Evolutionary conservation across 2,888 invertebrate genomes (phyloP), one percentile per base, ranked within the genome.

Genomic region (Ditylenchus weischeri): DNA sequence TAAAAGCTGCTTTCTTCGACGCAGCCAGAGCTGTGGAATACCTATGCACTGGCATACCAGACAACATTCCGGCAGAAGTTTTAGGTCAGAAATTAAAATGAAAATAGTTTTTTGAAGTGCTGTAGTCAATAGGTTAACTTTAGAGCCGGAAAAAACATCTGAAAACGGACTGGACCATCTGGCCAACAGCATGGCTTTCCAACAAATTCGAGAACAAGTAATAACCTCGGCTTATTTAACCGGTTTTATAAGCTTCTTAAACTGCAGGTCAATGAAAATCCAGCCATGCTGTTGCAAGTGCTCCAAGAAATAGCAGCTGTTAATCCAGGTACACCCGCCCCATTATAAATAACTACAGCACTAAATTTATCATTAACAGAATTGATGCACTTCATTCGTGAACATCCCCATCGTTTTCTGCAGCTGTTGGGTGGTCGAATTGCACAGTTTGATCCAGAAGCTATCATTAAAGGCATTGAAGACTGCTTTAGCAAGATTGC

Each of bases 1-100:
- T 98, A 74, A 87, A 92, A 74, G 94, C 95, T 13, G 94, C 94
- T 82, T 96, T 90, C 85, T 95, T 93, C 85, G 96, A 98, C 85
- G 91, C 95, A 18, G 94, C 96, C 84, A 87, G 96, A 84, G 96
- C 96, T 69, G 96, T 98, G 50, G 96, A 98, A 86, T 98, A 96
- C 86, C 88, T 98, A 75, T 68, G 80, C 59, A 75, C 51, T 29
- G 80, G 80, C 36, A 75, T 79, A 51, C 79, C 79, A 0, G 75
- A 75, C 19, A 65, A 29, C 5, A 29, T 29, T 29, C 29, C 29
- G 5, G 29, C 29, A 29, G 29, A 29, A 29, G 5, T 29, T 2
- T 29, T 29, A 29, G 29, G 29, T 29, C 29, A 29, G 29, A 29
- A 2, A 29, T 5, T 29, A 29, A 29, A 29, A 29, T 29, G 29